phyloP scores from a whole-genome alignment of 2,797 vertebrate species.

The Pterois miles region DNA sequence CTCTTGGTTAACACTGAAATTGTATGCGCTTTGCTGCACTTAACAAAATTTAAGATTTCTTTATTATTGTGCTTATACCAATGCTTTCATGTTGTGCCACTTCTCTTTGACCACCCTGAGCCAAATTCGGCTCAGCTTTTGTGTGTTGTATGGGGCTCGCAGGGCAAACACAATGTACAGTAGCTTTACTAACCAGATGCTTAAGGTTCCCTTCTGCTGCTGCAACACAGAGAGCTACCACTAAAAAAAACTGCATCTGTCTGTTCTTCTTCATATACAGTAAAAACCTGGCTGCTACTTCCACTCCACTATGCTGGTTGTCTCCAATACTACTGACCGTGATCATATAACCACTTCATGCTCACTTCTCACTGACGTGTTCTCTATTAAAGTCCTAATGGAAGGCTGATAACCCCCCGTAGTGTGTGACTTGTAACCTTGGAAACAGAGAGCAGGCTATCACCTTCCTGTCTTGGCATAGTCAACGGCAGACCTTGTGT shows the following conservation, averaged over 20 bases:
- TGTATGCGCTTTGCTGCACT: conserved; percentile 81
- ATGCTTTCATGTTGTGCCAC: conserved; percentile 79
- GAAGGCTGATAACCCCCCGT: conserved; percentile 55
- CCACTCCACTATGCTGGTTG: conserved; percentile 61
- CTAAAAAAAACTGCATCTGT: conserved; percentile 67
- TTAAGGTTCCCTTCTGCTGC: conserved; percentile 69
- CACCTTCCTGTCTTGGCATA: conserved; percentile 50
- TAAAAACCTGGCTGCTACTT: conserved; percentile 71
- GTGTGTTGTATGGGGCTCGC: conserved; percentile 71
- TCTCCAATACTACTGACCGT: conserved; percentile 71
- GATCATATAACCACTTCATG: conserved; percentile 57
- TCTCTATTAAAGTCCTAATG: conserved; percentile 62
- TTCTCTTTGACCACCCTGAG: conserved; percentile 66
- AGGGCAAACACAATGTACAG: conserved; percentile 79
- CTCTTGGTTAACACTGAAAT: conserved; percentile 76
- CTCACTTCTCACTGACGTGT: conserved; percentile 56
- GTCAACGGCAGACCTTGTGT: conserved; percentile 52
- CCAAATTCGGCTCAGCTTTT: conserved; percentile 58
- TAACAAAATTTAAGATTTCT: conserved; percentile 73
- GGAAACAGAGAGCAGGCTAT: conserved; percentile 28
- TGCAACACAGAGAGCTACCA: conserved; percentile 72
- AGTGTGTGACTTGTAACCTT: conserved; percentile 58
- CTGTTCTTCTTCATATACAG: conserved; percentile 63
- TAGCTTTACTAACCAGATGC: conserved; percentile 83
- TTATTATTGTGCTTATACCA: conserved; percentile 79